Evolutionary conservation across 2,888 invertebrate genomes (phyloP), one percentile per base, ranked within the genome.

Genomic region (Macrophya alboannulata): DNA sequence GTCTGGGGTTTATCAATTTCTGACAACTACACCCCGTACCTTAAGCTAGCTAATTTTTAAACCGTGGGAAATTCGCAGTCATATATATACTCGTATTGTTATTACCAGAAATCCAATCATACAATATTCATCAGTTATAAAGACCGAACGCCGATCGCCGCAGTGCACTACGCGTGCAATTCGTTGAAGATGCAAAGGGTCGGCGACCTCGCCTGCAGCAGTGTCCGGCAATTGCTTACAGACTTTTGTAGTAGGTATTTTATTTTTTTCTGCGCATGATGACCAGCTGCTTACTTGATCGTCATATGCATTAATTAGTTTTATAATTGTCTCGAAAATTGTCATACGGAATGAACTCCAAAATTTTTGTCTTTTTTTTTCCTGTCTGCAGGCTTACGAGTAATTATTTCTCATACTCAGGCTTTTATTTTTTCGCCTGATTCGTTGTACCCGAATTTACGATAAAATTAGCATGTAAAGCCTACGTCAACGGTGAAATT

Each of bases 151-250:
- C 21, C 17, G 45, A 43, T 74, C 21, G 45, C 40, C 40, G 2
- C 40, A 17, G 21, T 68, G 21, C 55, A 51, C 55, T 77, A 12
- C 8, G n/a, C 15, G 15, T 77, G 55, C 77, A 77, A 77, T 77
- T 77, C 51, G 48, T 77, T 77, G 77, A 77, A 51, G 77, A 51
- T 51, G 77, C 25, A 51, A 48, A 77, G 55, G 77, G 77, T 48
- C 51, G 25, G n/a, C 77, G 77, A 77, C 48, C 77, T 77, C 51
- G 21, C 43, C 21, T 55, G 15, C 43, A 72, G 9, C 71, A 51
- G 17, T 37, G 25, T 45, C 43, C 45, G 43, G 15, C 31, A 45
- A 43, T 25, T 45, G 45, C 21, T 74, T 43, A 31, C 74, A 45
- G 45, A 74, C 74, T n/a, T 25, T 4, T 68, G 17, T 37, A n/a